Evolutionary conservation across 1,140 invertebrate genomes (phyloP).

Genomic region (Hyles vespertilio): DNA sequence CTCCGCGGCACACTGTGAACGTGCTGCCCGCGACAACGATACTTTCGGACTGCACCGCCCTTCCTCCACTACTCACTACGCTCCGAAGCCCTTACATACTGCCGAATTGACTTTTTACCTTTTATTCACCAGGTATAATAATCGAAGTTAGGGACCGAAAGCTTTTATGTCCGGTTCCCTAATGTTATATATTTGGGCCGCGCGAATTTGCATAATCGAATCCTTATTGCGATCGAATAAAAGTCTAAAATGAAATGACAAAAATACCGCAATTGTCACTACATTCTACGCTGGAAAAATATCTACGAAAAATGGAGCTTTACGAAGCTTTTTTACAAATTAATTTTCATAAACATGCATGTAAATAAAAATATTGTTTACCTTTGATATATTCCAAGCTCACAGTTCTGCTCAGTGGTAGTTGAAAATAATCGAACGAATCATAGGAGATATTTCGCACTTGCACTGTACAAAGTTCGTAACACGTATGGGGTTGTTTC

Average conservation of each 20-base stretch:
- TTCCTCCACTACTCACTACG: constrained; percentile 70
- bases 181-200: constrained; percentile 21
- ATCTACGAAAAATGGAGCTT: constrained; percentile 38
- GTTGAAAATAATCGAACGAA: constrained; percentile 11
- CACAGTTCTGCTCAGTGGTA: neutral
- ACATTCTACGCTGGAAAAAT: no score
- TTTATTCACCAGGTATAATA: constrained; percentile 69
- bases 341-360: neutral
- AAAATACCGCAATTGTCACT: no score
- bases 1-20: constrained; percentile 38
- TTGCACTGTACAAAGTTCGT: constrained; percentile 57
- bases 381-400: constrained; percentile 2
- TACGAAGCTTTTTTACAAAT: constrained; percentile 24
- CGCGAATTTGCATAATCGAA: constrained; percentile 18
- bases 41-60: constrained; percentile 62
- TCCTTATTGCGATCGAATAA: constrained; percentile 13
- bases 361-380: constrained; percentile 12
- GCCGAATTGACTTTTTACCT: constrained; percentile 73
- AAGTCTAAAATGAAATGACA: constrained; percentile 12
- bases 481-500: constrained; percentile 55
- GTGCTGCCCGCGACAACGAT: constrained; percentile 35
- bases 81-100: constrained; percentile 66
- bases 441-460: constrained; percentile 46
- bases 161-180: constrained; percentile 40
- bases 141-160: constrained; percentile 64